Evolutionary conservation across 1,140 invertebrate genomes (phyloP), one percentile per base, ranked within the genome.

Genomic region (Formica selysi): DNA sequence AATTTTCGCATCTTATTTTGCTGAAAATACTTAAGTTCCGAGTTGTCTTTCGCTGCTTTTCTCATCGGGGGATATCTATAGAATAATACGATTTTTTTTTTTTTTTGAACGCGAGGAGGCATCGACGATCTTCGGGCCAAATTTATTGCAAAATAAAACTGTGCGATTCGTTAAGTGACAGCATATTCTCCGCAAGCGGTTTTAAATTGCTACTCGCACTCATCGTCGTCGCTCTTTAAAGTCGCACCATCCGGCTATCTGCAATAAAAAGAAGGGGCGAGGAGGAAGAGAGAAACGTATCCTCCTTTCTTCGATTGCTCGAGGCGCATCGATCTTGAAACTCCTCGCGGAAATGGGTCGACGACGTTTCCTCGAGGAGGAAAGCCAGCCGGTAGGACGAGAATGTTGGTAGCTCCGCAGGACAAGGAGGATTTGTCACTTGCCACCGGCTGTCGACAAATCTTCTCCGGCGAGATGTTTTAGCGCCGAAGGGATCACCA

Each of bases 291-390:
- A 51, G 29, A n/a, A 90, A 86, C 64, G 65, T 88, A 90, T 91
- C 86, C 90, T 89, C 81, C 68, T 91, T 90, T 90, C 85, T 90
- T 87, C 87, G 86, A 87, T 90, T 86, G 85, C 81, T 86, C 79
- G 67, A 84, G 62, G 80, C 86, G 65, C 88, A 89, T 92, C 86
- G 92, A 92, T 93, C 88, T 91, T 85, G 74, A 91, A 89, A 89
- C 76, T 85, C 36, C 44, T 87, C 59, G 85, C 74, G 85, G 79
- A 93, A 92, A 88, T 93, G 74, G 92, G 92, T 92, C 92, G 88
- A 85, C 80, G 84, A 85, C 67, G 74, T 84, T 44, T 85, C 62
- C 64, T 44, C 62, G 59, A 67, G n/a, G 16, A 5, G 22, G 22
- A 51, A 32, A 44, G 29, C 48, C 16, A 19, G 29, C 26, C 29